A percentile compares a stretch with the other conserved stretches of the same genome.
Evolutionary conservation across 2,797 vertebrate genomes (phyloP).

Genomic region (Melanotaenia trifasciata): DNA sequence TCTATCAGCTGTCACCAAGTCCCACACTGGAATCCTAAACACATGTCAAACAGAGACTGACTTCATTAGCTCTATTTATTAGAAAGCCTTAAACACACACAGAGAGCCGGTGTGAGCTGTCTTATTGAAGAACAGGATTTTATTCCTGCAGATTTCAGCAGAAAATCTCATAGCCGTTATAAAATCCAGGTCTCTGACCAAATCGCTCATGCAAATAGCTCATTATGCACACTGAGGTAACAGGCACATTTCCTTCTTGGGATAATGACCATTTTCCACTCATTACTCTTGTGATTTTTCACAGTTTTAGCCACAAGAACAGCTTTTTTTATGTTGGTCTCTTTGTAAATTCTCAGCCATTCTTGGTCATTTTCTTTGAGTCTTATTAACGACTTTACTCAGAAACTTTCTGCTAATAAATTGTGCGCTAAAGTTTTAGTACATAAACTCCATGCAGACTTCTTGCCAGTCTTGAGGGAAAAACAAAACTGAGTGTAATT

Average conservation of each 20-base stretch:
- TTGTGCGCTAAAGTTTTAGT: constrained; percentile 31
- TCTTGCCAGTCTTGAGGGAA: not conserved
- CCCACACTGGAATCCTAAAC: constrained; percentile 19
- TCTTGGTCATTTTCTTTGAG: constrained; percentile 29
- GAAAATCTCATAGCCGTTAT: constrained; percentile 14
- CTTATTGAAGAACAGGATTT: constrained; percentile 11
- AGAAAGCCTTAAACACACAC: constrained; percentile 14
- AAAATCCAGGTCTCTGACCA: constrained; percentile 19
- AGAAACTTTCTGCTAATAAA: constrained; percentile 14
- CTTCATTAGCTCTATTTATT: constrained; percentile 20
- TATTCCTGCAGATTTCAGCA: constrained; percentile 22
- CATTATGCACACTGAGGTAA: constrained; percentile 30
- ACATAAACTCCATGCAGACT: constrained; percentile 17
- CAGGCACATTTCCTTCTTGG: constrained; percentile 27
- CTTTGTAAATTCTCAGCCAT: constrained; percentile 26
- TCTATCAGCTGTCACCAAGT: constrained; percentile 17
- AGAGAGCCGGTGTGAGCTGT: not conserved
- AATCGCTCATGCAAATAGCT: constrained; percentile 28
- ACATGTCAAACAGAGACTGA: constrained; percentile 14
- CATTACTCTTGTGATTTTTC: constrained; percentile 32
- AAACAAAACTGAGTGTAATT: constrained; percentile 12
- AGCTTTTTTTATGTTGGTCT: constrained; percentile 8
- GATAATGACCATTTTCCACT: constrained; percentile 49
- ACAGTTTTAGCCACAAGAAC: constrained; percentile 27
- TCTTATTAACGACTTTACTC: constrained; percentile 11